Base-by-base conservation (phyloP, 2,113 vertebrate genomes). In the Rhagologus leucostigma region DNA sequence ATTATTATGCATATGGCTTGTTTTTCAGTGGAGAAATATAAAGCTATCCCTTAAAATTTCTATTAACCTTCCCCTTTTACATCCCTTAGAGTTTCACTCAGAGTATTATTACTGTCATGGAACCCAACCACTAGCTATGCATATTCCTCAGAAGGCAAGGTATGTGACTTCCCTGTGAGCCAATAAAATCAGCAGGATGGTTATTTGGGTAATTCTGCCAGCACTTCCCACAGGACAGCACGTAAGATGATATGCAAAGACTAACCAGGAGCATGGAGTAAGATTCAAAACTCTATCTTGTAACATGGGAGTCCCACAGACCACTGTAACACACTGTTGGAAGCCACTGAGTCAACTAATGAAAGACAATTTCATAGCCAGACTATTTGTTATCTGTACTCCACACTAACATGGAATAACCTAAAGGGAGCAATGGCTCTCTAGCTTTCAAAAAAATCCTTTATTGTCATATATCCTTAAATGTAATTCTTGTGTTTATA, bases 111-210 rank as follows among this genome's bases (percentile, higher is more conserved):
- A 90, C 71, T 81, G 82, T 94, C 96, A 94, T 93, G 93, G 93
- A 85, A 97, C 93, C 92, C 96, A 97, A 96, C 93, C 94, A 95
- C 91, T 91, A 95, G 78, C 67, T 78, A 67, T 46, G 75, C 74
- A 81, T 82, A 92, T 96, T 96, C 84, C 95, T 97, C 70, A 79
- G 96, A 96, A 97, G 65, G 84, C 74, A 95, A 97, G 63, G 90
- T 94, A 77, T 67, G 78, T 46, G 69, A 73, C 88, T 92, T 97
- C 91, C 94, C 81, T 82, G 10, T 41, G 74, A 96, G 91, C 74
- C 93, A 96, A 94, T 98, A 97, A 98, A 95, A 97, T 65, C 97
- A 96, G 91, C 92, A 92, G 95, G 95, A 92, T 89, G 75, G 88
- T 93, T 95, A 95, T 95, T 96, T 84, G 77, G 67, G 68, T 90